These are phyloP conservation scores for Lagria hirta DNA, from an alignment of 2,888 invertebrate genomes.

Conservation along the genomic window DNA sequence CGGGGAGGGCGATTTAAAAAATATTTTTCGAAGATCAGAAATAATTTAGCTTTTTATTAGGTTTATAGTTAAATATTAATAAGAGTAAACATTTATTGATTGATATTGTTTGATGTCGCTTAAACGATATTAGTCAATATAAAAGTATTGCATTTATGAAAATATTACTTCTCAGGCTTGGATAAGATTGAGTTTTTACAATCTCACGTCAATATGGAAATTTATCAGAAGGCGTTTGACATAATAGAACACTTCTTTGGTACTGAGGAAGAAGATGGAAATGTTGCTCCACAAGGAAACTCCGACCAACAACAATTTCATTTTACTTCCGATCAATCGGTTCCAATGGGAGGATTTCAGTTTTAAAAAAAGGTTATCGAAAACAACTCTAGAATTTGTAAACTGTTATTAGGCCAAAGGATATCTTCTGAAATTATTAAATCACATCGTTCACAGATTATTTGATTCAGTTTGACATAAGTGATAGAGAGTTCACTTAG, in stretches of 20 bases:
- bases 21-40: too few species aligned
- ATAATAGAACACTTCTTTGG: conserved; percentile 96
- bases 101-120: too few species aligned
- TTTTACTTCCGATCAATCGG: conserved; percentile 69
- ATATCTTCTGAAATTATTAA: conserved; percentile 12
- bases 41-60: too few species aligned
- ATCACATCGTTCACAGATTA: too few species aligned
- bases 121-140: too few species aligned
- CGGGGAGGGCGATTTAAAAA: too few species aligned
- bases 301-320: conserved; percentile 71
- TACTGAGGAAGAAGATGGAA: conserved; percentile 81
- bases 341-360: conserved; percentile 79
- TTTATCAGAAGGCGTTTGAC: conserved; percentile 95
- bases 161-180: conserved; percentile 65
- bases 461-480: conserved; percentile 19
- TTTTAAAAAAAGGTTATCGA: conserved; percentile 59
- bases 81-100: too few species aligned
- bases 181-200: conserved; percentile 98
- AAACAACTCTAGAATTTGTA: conserved; percentile 20
- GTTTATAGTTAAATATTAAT: too few species aligned
- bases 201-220: conserved; percentile 94
- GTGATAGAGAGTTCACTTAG: conserved; percentile 14
- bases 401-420: conserved; percentile 15
- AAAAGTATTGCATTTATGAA: conserved; percentile 11
- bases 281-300: conserved; percentile 77